These are phyloP conservation scores for Oxytorus armatus DNA, from an alignment of 2,888 invertebrate species.

Conservation along the genomic window DNA sequence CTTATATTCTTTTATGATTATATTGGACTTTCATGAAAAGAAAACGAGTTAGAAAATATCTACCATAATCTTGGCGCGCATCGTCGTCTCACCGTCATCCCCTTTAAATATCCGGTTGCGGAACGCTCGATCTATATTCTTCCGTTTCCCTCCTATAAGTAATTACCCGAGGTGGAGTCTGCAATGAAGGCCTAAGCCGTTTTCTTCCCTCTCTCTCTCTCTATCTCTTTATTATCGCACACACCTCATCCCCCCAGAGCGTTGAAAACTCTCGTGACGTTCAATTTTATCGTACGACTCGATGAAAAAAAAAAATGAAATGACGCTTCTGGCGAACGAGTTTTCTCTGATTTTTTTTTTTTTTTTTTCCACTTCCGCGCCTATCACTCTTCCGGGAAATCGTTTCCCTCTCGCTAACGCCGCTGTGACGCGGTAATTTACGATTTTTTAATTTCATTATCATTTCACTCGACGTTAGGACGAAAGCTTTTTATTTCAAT, in stretches of 20 bases:
- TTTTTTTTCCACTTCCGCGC: not conserved
- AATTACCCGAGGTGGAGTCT: conserved; percentile 47
- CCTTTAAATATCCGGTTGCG: conserved; percentile 60
- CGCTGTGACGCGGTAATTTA: not conserved
- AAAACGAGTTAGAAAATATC: conserved; percentile 17
- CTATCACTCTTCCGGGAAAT: conserved; percentile 5
- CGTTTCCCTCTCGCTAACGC: conserved; percentile 16
- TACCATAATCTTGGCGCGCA: not conserved
- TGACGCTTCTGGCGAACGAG: conserved; percentile 42
- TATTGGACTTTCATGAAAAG: conserved; percentile 22
- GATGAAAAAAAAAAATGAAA: conserved; percentile 54
- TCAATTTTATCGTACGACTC: conserved; percentile 39
- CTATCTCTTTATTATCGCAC: not conserved
- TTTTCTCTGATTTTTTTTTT: conserved; percentile 40
- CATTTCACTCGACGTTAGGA: not conserved
- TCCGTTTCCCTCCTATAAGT: conserved; percentile 47
- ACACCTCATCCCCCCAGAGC: conserved; percentile 13
- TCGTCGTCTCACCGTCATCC: conserved; percentile 42
- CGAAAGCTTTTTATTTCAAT: conserved; percentile 32
- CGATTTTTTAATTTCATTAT: conserved; percentile 16
- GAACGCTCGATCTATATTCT: conserved; percentile 53
- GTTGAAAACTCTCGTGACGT: conserved; percentile 40
- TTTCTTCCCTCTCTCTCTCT: conserved; percentile 37
- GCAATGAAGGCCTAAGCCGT: conserved; percentile 30
- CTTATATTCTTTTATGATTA: not conserved